phyloP scores from a whole-genome alignment of 2,888 invertebrate species.

The Diarsia brunnea region DNA sequence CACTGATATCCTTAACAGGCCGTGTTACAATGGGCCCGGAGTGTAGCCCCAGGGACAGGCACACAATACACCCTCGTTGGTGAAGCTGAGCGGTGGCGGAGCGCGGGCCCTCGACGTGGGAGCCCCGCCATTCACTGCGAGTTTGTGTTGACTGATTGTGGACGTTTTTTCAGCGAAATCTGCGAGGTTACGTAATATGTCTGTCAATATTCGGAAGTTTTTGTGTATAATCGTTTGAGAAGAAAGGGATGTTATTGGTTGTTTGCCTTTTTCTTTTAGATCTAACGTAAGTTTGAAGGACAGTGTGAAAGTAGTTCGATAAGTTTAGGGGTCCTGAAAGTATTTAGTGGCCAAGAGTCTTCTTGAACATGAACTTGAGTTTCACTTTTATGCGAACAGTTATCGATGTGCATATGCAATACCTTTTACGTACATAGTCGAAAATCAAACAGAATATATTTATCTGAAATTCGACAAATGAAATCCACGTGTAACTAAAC shows the following conservation, averaged over 20 bases:
- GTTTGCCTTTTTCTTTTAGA: neutral
- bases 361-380: no score
- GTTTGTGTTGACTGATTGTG: constrained; percentile 64
- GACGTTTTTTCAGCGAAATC: constrained; percentile 39
- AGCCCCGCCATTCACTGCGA: constrained; percentile 44
- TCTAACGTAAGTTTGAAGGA: no score
- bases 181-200: constrained; percentile 33
- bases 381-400: neutral
- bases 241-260: constrained; percentile 3
- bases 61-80: constrained; percentile 61
- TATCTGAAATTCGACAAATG: neutral
- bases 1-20: constrained; percentile 50
- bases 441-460: neutral
- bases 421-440: neutral
- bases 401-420: neutral
- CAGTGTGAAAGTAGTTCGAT: neutral
- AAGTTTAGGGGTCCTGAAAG: neutral
- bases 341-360: neutral
- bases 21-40: constrained; percentile 54
- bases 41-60: constrained; percentile 56
- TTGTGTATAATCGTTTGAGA: constrained; percentile 12
- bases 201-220: constrained; percentile 35
- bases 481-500: constrained; percentile 4
- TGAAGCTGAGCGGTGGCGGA: constrained; percentile 31
- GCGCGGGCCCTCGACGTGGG: constrained; percentile 7